These are phyloP conservation scores for Lerema accius DNA, from an alignment of 1,140 invertebrate species.

Conservation along the genomic window DNA sequence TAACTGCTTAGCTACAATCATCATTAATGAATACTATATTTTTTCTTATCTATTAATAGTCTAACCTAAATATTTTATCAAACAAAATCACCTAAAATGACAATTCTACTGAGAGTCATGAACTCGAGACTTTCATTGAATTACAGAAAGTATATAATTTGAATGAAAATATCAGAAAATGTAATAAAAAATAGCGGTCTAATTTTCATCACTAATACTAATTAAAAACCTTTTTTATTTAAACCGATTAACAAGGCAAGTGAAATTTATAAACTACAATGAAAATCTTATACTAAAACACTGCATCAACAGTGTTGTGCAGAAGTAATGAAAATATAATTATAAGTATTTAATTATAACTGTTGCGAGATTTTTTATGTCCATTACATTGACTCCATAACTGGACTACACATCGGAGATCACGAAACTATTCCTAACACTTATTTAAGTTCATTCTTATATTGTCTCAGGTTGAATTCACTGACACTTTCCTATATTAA, in stretches of 20 bases:
- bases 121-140: no score
- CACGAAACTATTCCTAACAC: conserved; percentile 72
- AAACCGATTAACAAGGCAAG: conserved; percentile 33
- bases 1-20: conserved; percentile 41
- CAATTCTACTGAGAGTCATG: no score
- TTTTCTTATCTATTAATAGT: conserved; percentile 41
- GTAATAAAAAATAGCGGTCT: background rate
- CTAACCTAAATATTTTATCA: conserved; percentile 46
- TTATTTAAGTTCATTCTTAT: conserved; percentile 46
- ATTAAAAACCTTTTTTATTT: background rate
- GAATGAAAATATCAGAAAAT: background rate
- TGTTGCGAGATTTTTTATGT: conserved; percentile 32
- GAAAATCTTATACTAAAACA: conserved; percentile 30
- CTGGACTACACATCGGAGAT: conserved; percentile 60
- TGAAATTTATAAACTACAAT: conserved; percentile 37
- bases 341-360: conserved; percentile 8
- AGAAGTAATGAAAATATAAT: conserved; percentile 33
- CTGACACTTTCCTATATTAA: background rate
- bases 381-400: conserved; percentile 50
- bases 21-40: conserved; percentile 60
- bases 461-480: conserved; percentile 9
- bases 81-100: conserved; percentile 19
- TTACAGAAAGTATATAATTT: no score
- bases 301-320: conserved; percentile 38
- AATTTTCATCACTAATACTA: background rate